Conservation (phyloP, 2,888 invertebrate genomes). For the Phanerotoma sp. region DNA sequence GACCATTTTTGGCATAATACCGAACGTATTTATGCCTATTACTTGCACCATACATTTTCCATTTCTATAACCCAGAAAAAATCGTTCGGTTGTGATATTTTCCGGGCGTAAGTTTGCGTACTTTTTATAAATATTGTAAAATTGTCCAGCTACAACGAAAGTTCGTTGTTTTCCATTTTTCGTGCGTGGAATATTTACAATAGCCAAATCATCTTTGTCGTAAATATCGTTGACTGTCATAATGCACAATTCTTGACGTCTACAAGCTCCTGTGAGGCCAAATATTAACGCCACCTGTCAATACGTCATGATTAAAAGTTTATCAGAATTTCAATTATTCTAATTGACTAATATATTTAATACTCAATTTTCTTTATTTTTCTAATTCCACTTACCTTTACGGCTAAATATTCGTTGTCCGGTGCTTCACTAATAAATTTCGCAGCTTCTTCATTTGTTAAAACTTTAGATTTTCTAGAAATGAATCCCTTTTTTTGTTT, state of each 20-base stretch:
- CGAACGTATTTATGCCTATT: too few relatives aligned
- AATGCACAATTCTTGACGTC: constrained; percentile 13
- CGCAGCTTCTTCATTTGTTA: not conserved
- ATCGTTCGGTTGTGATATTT: constrained; percentile 11
- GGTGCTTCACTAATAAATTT: not conserved
- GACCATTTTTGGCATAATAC: too few relatives aligned
- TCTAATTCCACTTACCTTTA: not conserved
- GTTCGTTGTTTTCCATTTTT: constrained; percentile 6
- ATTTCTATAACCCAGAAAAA: constrained; percentile 14
- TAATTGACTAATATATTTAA: not conserved
- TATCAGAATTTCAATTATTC: not conserved
- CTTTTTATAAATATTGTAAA: constrained; percentile 13
- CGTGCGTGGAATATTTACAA: constrained; percentile 16
- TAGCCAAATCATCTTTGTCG: constrained; percentile 6
- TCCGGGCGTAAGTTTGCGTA: constrained; percentile 16
- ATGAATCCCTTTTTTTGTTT: not conserved
- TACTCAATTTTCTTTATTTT: too few relatives aligned
- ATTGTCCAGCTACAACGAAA: constrained; percentile 20
- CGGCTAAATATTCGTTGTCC: not conserved
- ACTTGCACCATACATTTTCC: too few relatives aligned
- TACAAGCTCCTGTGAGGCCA: constrained; percentile 12
- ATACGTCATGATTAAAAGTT: not conserved
- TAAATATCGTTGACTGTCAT: constrained; percentile 13
- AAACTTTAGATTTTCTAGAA: not conserved
- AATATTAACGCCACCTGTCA: constrained; percentile 22